Percentiles rank a stretch among this genome's conserved stretches.
Evolutionary conservation across 2,113 vertebrate species (phyloP).

Genomic region (Miniopterus natalensis): DNA sequence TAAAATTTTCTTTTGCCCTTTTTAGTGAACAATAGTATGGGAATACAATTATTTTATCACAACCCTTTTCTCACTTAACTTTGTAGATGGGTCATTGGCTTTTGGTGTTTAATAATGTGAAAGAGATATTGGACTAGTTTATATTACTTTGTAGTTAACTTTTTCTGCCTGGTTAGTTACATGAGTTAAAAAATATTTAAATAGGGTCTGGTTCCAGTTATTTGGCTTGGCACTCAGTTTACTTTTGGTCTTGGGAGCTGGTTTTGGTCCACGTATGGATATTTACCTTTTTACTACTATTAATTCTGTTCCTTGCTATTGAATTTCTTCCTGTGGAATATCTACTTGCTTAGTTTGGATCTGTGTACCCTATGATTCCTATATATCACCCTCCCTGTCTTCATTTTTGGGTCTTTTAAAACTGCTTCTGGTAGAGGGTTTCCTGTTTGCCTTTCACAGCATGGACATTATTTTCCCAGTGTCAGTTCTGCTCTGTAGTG

Average conservation of each 20-base stretch:
- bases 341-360: not conserved
- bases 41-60: not conserved
- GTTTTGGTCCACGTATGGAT: not conserved
- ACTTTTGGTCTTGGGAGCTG: not conserved
- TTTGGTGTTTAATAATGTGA: not conserved
- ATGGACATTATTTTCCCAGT: not conserved
- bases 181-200: conserved; percentile 34
- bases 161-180: conserved; percentile 26
- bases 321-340: conserved; percentile 13
- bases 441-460: not conserved
- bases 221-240: not conserved
- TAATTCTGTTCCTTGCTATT: not conserved
- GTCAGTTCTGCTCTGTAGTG: not conserved
- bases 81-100: not conserved
- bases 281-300: not conserved
- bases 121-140: not conserved
- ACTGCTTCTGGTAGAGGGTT: not conserved
- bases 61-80: not conserved
- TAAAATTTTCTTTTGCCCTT: not conserved
- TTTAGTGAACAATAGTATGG: not conserved
- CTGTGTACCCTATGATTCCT: not conserved
- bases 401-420: not conserved
- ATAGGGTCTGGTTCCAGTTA: conserved; percentile 9
- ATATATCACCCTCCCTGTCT: not conserved
- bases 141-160: not conserved